These are phyloP conservation scores for Lepidochrysops patricia DNA, from an alignment of 2,888 invertebrate genomes.

Conservation along the genomic window DNA sequence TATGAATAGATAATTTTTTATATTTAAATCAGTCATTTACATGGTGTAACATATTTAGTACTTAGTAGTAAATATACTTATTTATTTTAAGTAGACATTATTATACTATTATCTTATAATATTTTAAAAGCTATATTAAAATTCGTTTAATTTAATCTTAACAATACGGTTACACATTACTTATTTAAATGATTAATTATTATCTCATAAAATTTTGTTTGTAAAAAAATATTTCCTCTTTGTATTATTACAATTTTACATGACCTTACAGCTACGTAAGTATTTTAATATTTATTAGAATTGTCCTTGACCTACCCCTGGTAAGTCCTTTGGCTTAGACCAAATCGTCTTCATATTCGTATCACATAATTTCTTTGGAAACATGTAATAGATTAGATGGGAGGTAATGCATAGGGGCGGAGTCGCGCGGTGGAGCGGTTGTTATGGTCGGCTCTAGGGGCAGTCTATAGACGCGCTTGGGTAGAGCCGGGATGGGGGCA, in stretches of 20 bases:
- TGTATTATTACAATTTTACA: background rate
- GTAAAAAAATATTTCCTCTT: slow-evolving; percentile 10
- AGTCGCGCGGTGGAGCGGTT: slow-evolving; percentile 29
- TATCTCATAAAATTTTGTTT: slow-evolving; percentile 5
- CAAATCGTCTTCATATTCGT: slow-evolving; percentile 50
- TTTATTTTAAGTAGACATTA: background rate
- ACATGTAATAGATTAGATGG: slow-evolving; percentile 37
- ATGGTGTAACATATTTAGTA: background rate
- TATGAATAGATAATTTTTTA: background rate
- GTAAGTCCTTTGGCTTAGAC: slow-evolving; percentile 46
- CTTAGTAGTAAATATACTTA: background rate
- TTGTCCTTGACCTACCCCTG: slow-evolving; percentile 11
- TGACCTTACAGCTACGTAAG: background rate
- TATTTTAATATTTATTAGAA: background rate
- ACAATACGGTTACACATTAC: slow-evolving; percentile 1
- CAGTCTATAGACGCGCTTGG: slow-evolving; percentile 29
- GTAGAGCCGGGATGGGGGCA: slow-evolving; percentile 32
- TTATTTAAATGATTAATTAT: background rate
- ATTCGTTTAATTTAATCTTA: background rate
- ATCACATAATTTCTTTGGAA: slow-evolving; percentile 53
- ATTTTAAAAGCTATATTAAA: background rate
- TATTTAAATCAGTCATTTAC: slow-evolving; percentile 1
- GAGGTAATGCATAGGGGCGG: slow-evolving; percentile 36
- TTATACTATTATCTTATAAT: background rate
- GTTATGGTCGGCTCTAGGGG: slow-evolving; percentile 28